Percentiles rank a stretch among this genome's conserved stretches.
Conservation (phyloP, 1,140 invertebrate species). For the Rhagoletis pomonella region DNA sequence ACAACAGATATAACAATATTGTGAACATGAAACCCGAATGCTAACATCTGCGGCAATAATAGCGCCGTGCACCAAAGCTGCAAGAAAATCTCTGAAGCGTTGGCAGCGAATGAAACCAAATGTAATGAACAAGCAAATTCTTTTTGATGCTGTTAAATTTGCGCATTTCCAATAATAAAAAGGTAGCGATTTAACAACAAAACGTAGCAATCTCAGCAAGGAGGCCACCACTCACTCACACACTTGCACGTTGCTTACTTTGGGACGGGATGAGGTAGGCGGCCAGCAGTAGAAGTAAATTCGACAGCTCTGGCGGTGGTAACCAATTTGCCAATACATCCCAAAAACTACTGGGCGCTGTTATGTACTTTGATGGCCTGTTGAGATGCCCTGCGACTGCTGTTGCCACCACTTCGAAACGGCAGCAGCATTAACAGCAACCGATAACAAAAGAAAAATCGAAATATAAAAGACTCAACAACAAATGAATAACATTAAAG, state of each 20-base stretch:
- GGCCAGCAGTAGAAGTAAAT: not conserved
- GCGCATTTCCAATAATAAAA: not conserved
- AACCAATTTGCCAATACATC: not conserved
- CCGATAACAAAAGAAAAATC: not conserved
- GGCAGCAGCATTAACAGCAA: conserved; percentile 3
- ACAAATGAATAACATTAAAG: not conserved
- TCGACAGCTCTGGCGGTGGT: conserved; percentile 12
- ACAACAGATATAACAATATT: conserved; percentile 1
- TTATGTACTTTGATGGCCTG: conserved; percentile 19
- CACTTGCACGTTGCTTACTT: not conserved
- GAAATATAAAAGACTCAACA: not conserved
- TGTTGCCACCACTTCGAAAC: conserved; percentile 36
- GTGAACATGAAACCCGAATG: conserved; percentile 12
- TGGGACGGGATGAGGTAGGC: not conserved
- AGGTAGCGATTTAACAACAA: not conserved
- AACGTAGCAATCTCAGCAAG: not conserved
- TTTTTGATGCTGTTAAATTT: not conserved
- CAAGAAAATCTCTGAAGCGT: not conserved
- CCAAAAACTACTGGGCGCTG: conserved; percentile 13
- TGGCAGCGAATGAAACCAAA: not conserved
- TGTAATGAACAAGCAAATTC: conserved; percentile 1
- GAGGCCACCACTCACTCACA: not conserved
- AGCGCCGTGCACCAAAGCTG: not conserved
- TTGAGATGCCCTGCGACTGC: conserved; percentile 44
- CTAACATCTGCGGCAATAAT: conserved; percentile 11